phyloP scores from a whole-genome alignment of 2,888 invertebrate genomes.

The Syritta pipiens region DNA sequence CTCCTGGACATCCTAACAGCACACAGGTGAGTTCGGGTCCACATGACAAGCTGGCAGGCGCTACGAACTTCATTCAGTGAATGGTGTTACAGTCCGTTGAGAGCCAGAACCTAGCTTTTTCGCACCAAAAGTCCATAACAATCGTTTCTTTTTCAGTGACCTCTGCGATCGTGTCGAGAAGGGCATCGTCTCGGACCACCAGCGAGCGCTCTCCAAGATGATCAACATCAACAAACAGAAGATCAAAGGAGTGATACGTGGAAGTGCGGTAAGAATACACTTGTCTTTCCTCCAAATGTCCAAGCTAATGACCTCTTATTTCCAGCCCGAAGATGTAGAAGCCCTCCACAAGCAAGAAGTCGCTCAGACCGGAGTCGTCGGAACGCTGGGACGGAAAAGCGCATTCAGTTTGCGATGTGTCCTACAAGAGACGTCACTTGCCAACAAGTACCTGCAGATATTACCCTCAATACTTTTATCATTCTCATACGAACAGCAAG shows the following conservation, averaged over 20 bases:
- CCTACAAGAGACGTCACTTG: slow-evolving; percentile 83
- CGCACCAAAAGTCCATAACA: too few species aligned
- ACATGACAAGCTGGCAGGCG: too few species aligned
- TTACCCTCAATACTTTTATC: slow-evolving; percentile 82
- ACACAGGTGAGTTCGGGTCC: slow-evolving; percentile 66
- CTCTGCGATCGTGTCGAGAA: slow-evolving; percentile 83
- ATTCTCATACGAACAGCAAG: slow-evolving; percentile 79
- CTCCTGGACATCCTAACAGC: slow-evolving; percentile 70
- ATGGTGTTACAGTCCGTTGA: too few species aligned
- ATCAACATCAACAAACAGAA: slow-evolving; percentile 82
- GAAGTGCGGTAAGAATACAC: slow-evolving; percentile 81
- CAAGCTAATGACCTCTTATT: slow-evolving; percentile 39
- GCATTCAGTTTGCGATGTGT: slow-evolving; percentile 83
- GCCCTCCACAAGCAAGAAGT: slow-evolving; percentile 83
- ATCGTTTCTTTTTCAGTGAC: slow-evolving; percentile 74
- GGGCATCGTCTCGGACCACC: slow-evolving; percentile 83
- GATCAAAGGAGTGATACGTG: slow-evolving; percentile 83
- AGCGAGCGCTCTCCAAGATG: slow-evolving; percentile 83
- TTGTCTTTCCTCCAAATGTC: too few species aligned
- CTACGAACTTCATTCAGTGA: too few species aligned
- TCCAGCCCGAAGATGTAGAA: slow-evolving; percentile 82
- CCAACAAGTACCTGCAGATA: slow-evolving; percentile 82
- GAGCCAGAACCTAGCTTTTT: too few species aligned
- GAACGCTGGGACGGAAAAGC: slow-evolving; percentile 82
- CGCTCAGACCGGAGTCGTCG: slow-evolving; percentile 83